These are phyloP conservation scores for Sebastes iracundus DNA, from an alignment of 2,797 vertebrate species.

Conservation along the genomic window DNA sequence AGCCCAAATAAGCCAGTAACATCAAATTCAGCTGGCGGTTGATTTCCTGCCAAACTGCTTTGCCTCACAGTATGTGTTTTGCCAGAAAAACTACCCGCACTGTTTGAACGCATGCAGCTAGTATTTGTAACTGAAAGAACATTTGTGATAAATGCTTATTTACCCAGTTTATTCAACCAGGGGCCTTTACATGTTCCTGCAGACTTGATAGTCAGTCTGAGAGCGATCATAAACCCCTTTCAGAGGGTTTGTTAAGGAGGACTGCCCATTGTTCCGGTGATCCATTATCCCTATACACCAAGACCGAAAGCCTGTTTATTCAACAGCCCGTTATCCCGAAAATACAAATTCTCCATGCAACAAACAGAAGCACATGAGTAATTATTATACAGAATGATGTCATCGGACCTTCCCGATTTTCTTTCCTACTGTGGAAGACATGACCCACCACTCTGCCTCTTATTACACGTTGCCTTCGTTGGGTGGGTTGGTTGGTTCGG, in stretches of 20 bases:
- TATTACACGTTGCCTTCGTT: too few relatives aligned
- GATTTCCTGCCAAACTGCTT: neutral
- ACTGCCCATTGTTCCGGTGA: too few relatives aligned
- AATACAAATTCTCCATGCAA: too few relatives aligned
- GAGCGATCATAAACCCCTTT: neutral
- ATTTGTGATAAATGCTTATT: neutral
- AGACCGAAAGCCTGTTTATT: too few relatives aligned
- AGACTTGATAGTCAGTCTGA: neutral
- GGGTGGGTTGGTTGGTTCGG: too few relatives aligned
- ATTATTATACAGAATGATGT: too few relatives aligned
- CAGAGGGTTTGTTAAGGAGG: neutral
- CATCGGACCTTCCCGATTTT: too few relatives aligned
- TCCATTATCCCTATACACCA: too few relatives aligned
- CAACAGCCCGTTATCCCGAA: too few relatives aligned
- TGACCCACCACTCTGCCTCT: too few relatives aligned
- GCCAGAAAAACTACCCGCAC: neutral
- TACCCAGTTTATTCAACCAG: neutral
- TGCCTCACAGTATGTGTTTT: neutral
- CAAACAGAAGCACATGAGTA: too few relatives aligned
- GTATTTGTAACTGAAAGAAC: neutral
- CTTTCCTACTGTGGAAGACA: too few relatives aligned
- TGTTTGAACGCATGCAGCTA: neutral
- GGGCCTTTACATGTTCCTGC: neutral
- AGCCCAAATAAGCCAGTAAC: neutral
- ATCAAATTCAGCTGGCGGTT: conserved; percentile 4